Conservation (phyloP, 2,113 vertebrate species). For the Caloenas nicobarica region DNA sequence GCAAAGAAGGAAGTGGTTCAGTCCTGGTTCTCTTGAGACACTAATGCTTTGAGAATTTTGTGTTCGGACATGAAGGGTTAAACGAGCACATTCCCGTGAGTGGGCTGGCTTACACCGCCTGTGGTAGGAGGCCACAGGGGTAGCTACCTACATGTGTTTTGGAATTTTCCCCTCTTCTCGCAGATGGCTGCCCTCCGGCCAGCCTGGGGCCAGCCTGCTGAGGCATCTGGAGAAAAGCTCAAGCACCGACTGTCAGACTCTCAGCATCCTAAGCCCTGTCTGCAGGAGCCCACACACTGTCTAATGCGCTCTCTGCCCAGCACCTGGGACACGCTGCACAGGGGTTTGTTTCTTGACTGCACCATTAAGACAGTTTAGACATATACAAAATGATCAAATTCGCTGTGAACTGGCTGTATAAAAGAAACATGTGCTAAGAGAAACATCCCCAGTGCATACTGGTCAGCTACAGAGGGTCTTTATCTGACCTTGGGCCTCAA, state of each 20-base stretch:
- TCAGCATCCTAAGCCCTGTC: fast-evolving
- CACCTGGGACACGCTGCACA: not conserved
- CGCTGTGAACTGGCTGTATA: not conserved
- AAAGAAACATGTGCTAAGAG: not conserved
- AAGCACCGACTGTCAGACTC: fast-evolving
- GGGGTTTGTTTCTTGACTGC: not conserved
- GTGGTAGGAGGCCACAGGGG: not conserved
- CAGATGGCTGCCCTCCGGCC: not conserved
- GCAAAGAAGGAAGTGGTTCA: not conserved
- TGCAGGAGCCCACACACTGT: not conserved
- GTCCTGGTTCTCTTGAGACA: not conserved
- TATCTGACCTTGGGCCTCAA: not conserved
- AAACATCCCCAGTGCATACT: not conserved
- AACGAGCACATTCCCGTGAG: not conserved
- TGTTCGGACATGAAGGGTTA: not conserved
- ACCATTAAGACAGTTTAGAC: not conserved
- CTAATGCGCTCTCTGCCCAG: not conserved
- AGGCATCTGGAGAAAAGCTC: not conserved
- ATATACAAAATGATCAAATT: not conserved
- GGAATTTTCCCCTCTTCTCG: not conserved
- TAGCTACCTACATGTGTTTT: not conserved
- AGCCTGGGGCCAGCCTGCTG: not conserved
- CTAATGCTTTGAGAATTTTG: not conserved
- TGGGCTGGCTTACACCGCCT: not conserved
- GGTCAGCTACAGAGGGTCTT: not conserved